phyloP scores from a whole-genome alignment of 2,888 invertebrate genomes.

The Drosophila borealis region DNA sequence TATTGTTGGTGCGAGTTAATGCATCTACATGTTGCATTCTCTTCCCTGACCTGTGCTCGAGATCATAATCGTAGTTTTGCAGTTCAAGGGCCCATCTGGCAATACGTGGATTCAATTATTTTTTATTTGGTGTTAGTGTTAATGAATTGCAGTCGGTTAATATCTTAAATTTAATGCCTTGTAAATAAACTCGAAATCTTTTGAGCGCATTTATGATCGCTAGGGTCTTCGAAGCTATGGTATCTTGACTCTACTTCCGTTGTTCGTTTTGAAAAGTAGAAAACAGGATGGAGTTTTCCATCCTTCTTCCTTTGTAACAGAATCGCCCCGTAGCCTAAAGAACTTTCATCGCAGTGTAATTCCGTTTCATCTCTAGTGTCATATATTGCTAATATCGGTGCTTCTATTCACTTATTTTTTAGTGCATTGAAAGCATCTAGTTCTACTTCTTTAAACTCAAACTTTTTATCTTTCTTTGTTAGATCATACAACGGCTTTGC shows the following conservation, averaged over 20 bases:
- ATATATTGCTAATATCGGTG: not conserved
- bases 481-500: too few relatives aligned
- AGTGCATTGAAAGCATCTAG: too few relatives aligned
- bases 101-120: not conserved
- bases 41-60: not conserved
- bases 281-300: not conserved
- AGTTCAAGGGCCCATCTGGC: not conserved
- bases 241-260: too few relatives aligned
- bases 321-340: not conserved
- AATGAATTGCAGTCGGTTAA: not conserved
- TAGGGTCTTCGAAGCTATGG: too few relatives aligned
- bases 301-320: not conserved
- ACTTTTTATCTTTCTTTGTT: too few relatives aligned
- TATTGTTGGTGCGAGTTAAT: too few relatives aligned
- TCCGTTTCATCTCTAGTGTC: constrained; percentile 1
- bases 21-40: not conserved
- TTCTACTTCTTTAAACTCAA: too few relatives aligned
- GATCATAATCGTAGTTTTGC: not conserved
- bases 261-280: too few relatives aligned
- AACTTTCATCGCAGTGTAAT: not conserved
- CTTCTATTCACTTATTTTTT: not conserved
- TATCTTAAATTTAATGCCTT: too few relatives aligned
- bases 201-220: too few relatives aligned
- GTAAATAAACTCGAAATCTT: too few relatives aligned
- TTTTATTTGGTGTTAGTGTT: not conserved